These are phyloP conservation scores for Platyrinchus mystaceus DNA, from an alignment of 2,797 vertebrate genomes.

Conservation along the genomic window DNA sequence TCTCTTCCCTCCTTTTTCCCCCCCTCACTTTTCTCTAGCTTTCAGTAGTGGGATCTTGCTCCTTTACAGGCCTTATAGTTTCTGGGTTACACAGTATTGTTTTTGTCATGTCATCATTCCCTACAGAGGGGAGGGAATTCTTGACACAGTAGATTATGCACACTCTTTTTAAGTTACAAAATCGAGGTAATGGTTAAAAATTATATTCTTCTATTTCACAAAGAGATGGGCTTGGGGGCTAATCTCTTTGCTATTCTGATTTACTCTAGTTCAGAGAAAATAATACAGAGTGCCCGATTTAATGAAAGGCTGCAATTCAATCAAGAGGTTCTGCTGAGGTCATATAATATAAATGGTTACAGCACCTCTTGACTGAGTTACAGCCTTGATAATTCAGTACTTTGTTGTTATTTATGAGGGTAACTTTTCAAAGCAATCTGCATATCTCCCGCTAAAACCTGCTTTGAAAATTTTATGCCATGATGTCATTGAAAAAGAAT, in stretches of 20 bases:
- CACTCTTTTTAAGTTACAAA: conserved; percentile 50
- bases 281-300: conserved; percentile 63
- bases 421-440: conserved; percentile 67
- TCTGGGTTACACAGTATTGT: conserved; percentile 11
- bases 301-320: conserved; percentile 72
- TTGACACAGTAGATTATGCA: background rate
- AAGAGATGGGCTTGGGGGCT: conserved; percentile 55
- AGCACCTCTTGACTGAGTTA: conserved; percentile 69
- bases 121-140: background rate
- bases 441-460: conserved; percentile 65
- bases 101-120: conserved; percentile 31
- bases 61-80: background rate
- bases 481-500: conserved; percentile 65
- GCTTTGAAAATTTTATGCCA: conserved; percentile 65
- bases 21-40: background rate
- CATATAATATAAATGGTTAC: conserved; percentile 68
- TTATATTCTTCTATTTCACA: conserved; percentile 38
- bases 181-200: conserved; percentile 50
- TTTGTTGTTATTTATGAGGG: conserved; percentile 75
- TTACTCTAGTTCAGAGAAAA: conserved; percentile 51
- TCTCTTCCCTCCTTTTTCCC: background rate
- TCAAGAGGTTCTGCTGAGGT: conserved; percentile 71
- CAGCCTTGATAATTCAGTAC: conserved; percentile 70
- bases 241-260: conserved; percentile 47
- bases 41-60: conserved; percentile 32